Evolutionary conservation across 2,888 invertebrate species (phyloP).

Genomic region (Parascotia fuliginaria): DNA sequence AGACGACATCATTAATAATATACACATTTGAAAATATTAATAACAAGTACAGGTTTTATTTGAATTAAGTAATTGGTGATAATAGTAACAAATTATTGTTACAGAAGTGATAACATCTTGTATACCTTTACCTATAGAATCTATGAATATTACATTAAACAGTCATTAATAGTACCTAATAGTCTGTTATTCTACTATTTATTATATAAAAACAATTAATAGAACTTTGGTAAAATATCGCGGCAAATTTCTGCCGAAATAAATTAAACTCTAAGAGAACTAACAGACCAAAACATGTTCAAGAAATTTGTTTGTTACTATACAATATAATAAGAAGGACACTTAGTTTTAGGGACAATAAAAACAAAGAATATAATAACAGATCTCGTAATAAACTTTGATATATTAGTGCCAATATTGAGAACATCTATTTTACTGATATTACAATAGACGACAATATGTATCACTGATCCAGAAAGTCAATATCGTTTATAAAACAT

Average conservation of each 20-base stretch:
- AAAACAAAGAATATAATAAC: constrained; percentile 13
- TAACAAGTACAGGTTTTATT: no score
- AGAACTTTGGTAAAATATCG: no score
- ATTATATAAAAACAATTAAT: background rate
- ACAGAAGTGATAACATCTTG: no score
- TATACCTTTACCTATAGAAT: background rate
- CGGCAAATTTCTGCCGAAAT: background rate
- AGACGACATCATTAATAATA: no score
- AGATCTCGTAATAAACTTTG: constrained; percentile 8
- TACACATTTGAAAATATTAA: no score
- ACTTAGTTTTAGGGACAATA: constrained; percentile 41
- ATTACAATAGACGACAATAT: constrained; percentile 24
- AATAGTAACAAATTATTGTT: no score
- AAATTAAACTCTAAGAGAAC: no score
- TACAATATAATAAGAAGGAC: constrained; percentile 45
- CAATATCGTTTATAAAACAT: constrained; percentile 35
- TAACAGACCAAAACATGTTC: background rate
- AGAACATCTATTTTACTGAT: constrained; percentile 31
- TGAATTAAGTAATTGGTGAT: no score
- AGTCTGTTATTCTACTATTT: background rate
- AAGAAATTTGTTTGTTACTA: constrained; percentile 11
- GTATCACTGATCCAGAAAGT: constrained; percentile 47
- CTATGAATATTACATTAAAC: background rate
- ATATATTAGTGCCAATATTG: constrained; percentile 38
- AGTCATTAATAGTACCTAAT: background rate